phyloP scores from a whole-genome alignment of 2,888 invertebrate genomes.

The Mythimna ferrago region DNA sequence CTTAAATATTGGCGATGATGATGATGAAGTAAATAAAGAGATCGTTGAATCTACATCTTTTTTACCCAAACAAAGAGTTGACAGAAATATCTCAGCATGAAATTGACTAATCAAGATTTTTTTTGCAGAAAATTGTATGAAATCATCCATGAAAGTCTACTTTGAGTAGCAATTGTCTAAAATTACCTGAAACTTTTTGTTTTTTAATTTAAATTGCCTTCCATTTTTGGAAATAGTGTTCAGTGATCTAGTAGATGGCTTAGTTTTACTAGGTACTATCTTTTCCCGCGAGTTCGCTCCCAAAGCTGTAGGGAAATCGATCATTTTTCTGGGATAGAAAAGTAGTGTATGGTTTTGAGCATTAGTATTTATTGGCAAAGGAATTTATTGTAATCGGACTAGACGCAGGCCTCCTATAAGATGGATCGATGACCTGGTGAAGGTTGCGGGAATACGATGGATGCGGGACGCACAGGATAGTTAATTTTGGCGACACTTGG shows the following conservation, averaged over 20 bases:
- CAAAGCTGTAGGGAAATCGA: too few relatives aligned
- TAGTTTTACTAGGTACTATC: not conserved
- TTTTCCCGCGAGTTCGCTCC: not conserved
- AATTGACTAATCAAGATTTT: slow-evolving; percentile 30
- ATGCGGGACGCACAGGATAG: too few relatives aligned
- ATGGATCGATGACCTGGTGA: too few relatives aligned
- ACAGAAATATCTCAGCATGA: slow-evolving; percentile 27
- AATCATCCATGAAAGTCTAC: slow-evolving; percentile 45
- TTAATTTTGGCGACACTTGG: too few relatives aligned
- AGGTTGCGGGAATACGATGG: too few relatives aligned
- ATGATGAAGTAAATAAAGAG: not conserved
- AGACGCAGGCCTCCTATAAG: too few relatives aligned
- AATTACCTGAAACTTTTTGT: slow-evolving; percentile 28
- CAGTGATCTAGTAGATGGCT: not conserved
- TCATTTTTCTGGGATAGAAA: not conserved
- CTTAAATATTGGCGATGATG: too few relatives aligned
- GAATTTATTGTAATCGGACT: too few relatives aligned
- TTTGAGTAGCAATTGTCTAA: slow-evolving; percentile 29
- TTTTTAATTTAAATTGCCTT: slow-evolving; percentile 11
- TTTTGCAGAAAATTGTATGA: slow-evolving; percentile 30
- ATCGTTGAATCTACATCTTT: not conserved
- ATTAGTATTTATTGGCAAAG: not conserved
- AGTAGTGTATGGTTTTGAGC: not conserved
- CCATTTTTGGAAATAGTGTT: not conserved
- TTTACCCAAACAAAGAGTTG: not conserved